Base-by-base conservation (phyloP, 2,797 vertebrate genomes). In the Mus spretus region DNA sequence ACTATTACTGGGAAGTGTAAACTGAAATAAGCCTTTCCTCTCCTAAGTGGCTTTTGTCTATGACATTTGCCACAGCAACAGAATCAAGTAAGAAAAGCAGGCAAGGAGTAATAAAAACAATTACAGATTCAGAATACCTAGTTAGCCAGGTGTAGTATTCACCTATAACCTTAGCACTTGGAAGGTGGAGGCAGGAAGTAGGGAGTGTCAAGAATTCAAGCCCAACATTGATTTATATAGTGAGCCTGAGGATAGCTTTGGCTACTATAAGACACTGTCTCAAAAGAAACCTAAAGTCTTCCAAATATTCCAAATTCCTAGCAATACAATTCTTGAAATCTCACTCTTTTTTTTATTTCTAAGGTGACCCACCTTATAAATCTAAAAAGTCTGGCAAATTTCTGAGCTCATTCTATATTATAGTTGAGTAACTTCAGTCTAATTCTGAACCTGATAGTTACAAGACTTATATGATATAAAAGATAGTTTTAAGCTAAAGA, bases 391-490 rank as follows among this genome's bases (percentile, higher is more conserved):
- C 7, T 90, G 65, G 61, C 50, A 86, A 92, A 57, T 26, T 78
- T 92, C 26, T 96, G 44, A 55, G 37, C 84, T 90, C 59, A 61
- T 24, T 37, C 85, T 95, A 92, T 44, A 47, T 1, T 72, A 34
- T 63, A 95, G 50, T 44, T 95, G 55, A 96, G 79, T 26, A 91
- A 95, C 28, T 93, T 93, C 34, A n/a, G 79, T 83, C 79, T 79
- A 50, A 89, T 22, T 80, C 50, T 81, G 37, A 12, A 92, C 37
- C 28, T 63, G 50, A 93, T 12, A 92, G 37, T 50, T 24, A 40
- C 59, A 88, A 28, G 2, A 90, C 5, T 90, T 91, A 50, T 17
- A 90, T 59, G 17, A 89, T n/a, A 11, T 74, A 92, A 95, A 93
- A 95, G 72, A 91, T 14, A 88, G 14, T 67, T 78, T 95, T 78